phyloP scores from a whole-genome alignment of 2,797 vertebrate genomes.

The Mycteria americana region DNA sequence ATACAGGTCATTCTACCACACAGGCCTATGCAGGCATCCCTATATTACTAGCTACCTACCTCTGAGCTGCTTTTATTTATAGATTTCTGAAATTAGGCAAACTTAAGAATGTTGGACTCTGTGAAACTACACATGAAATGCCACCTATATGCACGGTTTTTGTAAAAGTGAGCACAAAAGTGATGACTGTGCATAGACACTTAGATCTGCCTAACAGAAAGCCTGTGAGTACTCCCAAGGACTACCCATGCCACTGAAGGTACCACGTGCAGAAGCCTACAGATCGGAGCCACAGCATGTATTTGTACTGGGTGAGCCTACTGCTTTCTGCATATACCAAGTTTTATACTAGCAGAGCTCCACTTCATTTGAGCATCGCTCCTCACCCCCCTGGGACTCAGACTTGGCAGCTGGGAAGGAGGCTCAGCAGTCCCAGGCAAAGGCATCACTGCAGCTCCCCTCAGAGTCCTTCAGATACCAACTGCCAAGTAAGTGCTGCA shows the following conservation, averaged over 20 bases:
- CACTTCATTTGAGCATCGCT: neutral
- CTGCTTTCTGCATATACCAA: neutral
- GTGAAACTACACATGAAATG: neutral
- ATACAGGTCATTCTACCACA: neutral
- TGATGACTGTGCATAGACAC: neutral
- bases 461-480: neutral
- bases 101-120: neutral
- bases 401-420: neutral
- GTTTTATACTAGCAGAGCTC: neutral
- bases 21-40: neutral
- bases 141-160: neutral
- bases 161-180: neutral
- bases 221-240: neutral
- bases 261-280: accelerated
- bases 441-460: neutral
- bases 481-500: neutral
- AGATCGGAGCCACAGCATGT: accelerated
- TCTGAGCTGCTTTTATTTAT: neutral
- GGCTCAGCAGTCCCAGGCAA: neutral
- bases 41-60: neutral
- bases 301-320: neutral
- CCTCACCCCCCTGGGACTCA: neutral
- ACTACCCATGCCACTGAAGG: neutral
- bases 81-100: neutral
- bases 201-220: neutral